Evolutionary conservation across 1,140 invertebrate species (phyloP).

Genomic region (Rhagoletis zephyria): DNA sequence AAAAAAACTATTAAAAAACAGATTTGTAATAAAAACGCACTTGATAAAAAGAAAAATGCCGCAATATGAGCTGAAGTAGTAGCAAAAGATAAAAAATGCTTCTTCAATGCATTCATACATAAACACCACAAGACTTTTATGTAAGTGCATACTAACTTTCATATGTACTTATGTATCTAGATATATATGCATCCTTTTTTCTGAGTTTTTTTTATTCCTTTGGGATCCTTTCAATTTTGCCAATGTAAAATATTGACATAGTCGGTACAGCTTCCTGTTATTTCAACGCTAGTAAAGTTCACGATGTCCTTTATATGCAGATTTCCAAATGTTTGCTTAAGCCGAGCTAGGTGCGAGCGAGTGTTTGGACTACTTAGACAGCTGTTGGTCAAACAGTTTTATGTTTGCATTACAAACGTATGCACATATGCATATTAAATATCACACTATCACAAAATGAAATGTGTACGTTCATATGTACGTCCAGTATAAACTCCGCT

Average conservation of each 20-base stretch:
- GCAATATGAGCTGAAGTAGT: no score
- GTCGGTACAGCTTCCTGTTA: constrained; percentile 13
- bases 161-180: no score
- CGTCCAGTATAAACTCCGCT: no score
- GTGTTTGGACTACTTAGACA: constrained; percentile 45
- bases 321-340: constrained; percentile 26
- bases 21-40: no score
- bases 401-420: not conserved
- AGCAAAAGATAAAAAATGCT: no score
- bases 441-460: not conserved
- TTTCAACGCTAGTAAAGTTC: not conserved
- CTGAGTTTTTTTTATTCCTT: not conserved
- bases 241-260: constrained; percentile 8
- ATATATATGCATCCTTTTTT: not conserved
- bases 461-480: no score
- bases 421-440: not conserved
- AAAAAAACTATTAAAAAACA: no score
- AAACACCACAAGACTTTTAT: no score
- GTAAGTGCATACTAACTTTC: not conserved
- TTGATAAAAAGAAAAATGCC: no score
- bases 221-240: not conserved
- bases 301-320: constrained; percentile 23
- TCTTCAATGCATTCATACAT: no score
- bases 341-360: not conserved
- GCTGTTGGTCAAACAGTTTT: constrained; percentile 28